These are phyloP conservation scores for Doryteuthis pealeii DNA, from an alignment of 1,140 invertebrate species.

Conservation along the genomic window DNA sequence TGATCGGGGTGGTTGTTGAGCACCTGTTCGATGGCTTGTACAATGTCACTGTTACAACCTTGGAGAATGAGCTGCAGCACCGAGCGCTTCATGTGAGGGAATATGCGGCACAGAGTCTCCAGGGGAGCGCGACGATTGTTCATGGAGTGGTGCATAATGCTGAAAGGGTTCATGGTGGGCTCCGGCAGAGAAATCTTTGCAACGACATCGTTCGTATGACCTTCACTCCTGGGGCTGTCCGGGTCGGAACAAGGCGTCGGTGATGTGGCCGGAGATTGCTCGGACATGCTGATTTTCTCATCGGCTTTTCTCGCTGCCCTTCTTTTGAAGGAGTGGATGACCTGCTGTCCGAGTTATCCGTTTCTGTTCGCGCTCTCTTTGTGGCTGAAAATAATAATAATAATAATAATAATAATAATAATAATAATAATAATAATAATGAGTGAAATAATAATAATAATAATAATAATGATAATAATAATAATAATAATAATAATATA, in stretches of 20 bases:
- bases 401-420: neutral
- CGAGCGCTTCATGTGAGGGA: constrained; percentile 78
- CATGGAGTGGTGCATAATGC: neutral
- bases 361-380: neutral
- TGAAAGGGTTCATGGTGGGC: neutral
- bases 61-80: constrained; percentile 81
- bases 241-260: neutral
- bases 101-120: constrained; percentile 77
- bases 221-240: neutral
- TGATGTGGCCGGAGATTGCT: neutral
- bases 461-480: too few relatives aligned
- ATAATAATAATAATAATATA: too few relatives aligned
- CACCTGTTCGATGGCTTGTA: constrained; percentile 83
- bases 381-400: neutral
- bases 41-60: constrained; percentile 76
- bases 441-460: too few relatives aligned
- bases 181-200: neutral
- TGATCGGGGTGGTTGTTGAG: constrained; percentile 39
- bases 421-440: neutral
- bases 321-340: neutral
- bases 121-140: constrained; percentile 63
- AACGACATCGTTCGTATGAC: neutral
- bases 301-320: neutral
- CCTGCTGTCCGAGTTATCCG: neutral
- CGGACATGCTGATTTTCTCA: neutral